phyloP scores from a whole-genome alignment of 30 jellyfish, hydroid and myxozoan species.

The Hydra vulgaris region DNA sequence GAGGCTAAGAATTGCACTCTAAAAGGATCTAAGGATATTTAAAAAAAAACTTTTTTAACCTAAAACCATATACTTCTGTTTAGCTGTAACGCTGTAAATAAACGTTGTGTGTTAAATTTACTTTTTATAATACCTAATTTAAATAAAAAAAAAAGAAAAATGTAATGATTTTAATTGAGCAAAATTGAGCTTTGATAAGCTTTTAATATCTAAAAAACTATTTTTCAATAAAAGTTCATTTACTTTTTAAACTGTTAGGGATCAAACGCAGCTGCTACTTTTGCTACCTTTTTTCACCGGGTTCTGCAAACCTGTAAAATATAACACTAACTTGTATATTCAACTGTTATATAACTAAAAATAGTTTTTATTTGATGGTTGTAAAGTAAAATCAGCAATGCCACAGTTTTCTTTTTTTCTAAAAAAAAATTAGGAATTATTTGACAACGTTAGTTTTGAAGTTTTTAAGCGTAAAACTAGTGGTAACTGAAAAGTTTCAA shows the following conservation, averaged over 20 bases:
- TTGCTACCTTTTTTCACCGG: background rate
- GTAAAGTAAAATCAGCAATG: background rate
- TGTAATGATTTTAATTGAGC: background rate
- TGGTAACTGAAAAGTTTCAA: background rate
- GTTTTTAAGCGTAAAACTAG: background rate
- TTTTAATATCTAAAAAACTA: no score
- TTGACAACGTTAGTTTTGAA: background rate
- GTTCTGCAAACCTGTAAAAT: background rate
- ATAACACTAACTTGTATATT: background rate
- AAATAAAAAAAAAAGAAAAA: background rate
- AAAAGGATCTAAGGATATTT: no score
- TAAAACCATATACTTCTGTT: no score
- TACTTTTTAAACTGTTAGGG: background rate
- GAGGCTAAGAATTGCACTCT: no score
- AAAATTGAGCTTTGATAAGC: background rate
- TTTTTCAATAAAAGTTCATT: background rate
- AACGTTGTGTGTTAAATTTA: no score
- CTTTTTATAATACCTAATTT: no score
- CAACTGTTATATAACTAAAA: background rate
- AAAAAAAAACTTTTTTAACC: no score
- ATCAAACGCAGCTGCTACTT: background rate
- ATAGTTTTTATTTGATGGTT: background rate
- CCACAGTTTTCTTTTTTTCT: background rate
- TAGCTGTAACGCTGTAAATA: no score
- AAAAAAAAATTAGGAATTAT: background rate